These are phyloP conservation scores for Neria commutata DNA, from an alignment of 2,888 invertebrate species.

Conservation along the genomic window DNA sequence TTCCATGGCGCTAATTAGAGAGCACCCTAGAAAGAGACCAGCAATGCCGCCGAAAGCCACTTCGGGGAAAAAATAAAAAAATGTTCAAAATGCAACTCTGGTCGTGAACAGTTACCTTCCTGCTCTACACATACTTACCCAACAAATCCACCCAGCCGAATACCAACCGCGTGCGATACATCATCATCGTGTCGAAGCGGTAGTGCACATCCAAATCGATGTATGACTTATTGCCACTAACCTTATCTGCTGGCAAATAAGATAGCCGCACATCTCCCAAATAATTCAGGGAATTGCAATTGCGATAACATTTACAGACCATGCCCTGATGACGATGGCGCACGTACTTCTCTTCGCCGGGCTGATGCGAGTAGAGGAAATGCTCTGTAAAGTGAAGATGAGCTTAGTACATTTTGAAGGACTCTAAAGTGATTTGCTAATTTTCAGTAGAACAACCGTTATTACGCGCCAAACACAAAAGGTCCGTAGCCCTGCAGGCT, in stretches of 20 bases:
- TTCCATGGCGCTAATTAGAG: constrained; percentile 63
- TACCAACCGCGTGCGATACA: constrained; percentile 62
- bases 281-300: constrained; percentile 58
- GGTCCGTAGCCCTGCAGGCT: constrained; percentile 46
- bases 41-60: constrained; percentile 65
- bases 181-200: constrained; percentile 59
- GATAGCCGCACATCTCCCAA: constrained; percentile 51
- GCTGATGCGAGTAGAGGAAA: constrained; percentile 47
- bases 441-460: constrained; percentile 55
- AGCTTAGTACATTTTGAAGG: constrained; percentile 22
- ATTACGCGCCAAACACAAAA: constrained; percentile 52
- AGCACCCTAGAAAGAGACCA: constrained; percentile 64
- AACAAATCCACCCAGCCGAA: constrained; percentile 63
- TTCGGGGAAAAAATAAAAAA: constrained; percentile 23
- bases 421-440: constrained; percentile 18
- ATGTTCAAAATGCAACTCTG: neutral
- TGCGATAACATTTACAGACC: constrained; percentile 58
- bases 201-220: constrained; percentile 62
- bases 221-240: constrained; percentile 49
- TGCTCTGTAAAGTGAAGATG: constrained; percentile 36
- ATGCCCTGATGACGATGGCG: constrained; percentile 50
- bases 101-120: neutral
- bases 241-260: constrained; percentile 48
- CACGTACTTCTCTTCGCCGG: constrained; percentile 48
- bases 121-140: constrained; percentile 48